Evolutionary conservation across 2,113 vertebrate genomes (phyloP).

Genomic region (Pavo muticus): DNA sequence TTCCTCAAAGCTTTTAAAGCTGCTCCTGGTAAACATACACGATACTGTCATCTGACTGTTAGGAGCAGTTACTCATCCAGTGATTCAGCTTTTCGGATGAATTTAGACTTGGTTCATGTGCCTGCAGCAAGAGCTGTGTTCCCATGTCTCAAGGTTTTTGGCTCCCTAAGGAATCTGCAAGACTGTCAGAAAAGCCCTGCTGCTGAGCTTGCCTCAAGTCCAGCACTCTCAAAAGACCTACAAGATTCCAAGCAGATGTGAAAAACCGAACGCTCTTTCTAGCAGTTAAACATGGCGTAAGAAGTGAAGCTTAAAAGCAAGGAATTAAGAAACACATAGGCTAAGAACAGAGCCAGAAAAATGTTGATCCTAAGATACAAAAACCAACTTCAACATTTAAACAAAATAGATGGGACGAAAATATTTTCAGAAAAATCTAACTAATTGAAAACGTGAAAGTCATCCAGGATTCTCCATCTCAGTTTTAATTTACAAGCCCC

Average conservation of each 20-base stretch:
- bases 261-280: constrained; percentile 19
- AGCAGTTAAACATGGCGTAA: background rate
- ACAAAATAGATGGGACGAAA: background rate
- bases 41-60: background rate
- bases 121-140: background rate
- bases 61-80: constrained; percentile 32
- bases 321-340: background rate
- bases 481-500: constrained; percentile 16
- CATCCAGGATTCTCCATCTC: background rate
- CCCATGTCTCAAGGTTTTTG: constrained; percentile 12
- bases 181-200: background rate
- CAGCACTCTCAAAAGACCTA: background rate
- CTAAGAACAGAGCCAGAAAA: background rate
- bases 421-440: background rate
- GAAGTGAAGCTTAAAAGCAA: background rate
- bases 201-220: background rate
- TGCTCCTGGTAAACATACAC: background rate
- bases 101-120: background rate
- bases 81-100: constrained; percentile 52
- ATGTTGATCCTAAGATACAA: background rate
- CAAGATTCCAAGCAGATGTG: constrained; percentile 18
- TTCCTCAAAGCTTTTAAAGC: background rate
- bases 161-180: background rate
- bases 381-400: background rate
- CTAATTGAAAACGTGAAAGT: background rate